Base-by-base conservation (phyloP, 1,140 invertebrate species). In the Brachionus manjavacas region DNA sequence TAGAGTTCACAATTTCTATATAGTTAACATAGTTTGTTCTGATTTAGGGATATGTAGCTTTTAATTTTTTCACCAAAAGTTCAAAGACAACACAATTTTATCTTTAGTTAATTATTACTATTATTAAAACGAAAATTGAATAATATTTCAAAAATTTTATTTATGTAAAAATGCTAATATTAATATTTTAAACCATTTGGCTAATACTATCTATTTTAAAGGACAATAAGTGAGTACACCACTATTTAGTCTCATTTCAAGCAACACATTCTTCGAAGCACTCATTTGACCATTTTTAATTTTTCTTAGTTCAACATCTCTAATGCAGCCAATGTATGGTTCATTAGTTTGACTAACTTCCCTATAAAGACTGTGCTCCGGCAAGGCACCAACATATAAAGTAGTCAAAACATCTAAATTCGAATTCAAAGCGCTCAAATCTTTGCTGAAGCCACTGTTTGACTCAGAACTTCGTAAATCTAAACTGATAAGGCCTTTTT, bases 171-270 rank as follows among this genome's bases (percentile, higher is more conserved):
- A 16, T 66, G 28, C 4, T n/a, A 68, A 68, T 39, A 68, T 23
- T 31, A 68, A 28, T 31, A 74, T 46, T 78, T n/a, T 78, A 55
- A 78, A 78, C 12, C 49, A 16, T 25, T 78, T 60, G 8, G n/a
- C 20, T 23, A 20, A 20, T 20, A 8, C 14, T 25, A 25, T 81
- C 39, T 81, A 81, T 64, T 81, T 81, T 23, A 81, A 68, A 1
- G 79, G 79, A 64, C 79, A 81, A 46, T 81, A 81, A 12, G 6
- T 81, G 9, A 81, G 28, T 16, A 81, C 49, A 81, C 52, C 79
- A 39, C 52, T 41, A 8, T 81, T 25, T 20, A 81, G 52, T 20
- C 60, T 81, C 79, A 81, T 41, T 25, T 81, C 79, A 9, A 81
- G 41, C 35, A 81, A 81, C 1, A 81, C 52, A 35, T 81, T 68